Base-by-base conservation (phyloP, 2,797 vertebrate species). In the Botia almorhae region DNA sequence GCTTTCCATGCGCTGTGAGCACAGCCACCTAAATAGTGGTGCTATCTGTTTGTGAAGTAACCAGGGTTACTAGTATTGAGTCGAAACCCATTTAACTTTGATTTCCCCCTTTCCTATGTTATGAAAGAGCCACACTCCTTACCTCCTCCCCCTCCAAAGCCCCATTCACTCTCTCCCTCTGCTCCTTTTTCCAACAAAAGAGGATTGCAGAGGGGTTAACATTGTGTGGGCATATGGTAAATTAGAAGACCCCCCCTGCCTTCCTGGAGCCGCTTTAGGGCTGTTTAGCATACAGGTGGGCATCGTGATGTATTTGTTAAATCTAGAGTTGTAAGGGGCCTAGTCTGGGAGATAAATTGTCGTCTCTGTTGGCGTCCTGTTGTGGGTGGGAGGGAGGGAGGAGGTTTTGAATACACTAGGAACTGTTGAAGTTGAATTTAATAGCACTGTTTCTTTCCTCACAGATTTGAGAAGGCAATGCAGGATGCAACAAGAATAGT, bases 211-310 rank as follows among this genome's bases (percentile, higher is more conserved):
- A 83, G 89, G 82, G 87, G 83, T 84, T 87, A 82, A 87, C 83
- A 78, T 87, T 83, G 23, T 85, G 86, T 86, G 86, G 92, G 82
- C 95, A 94, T 94, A 93, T 94, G 93, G 91, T 86, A 76, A 89
- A 87, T 90, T 89, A 88, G 82, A 82, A 76, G 88, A 87, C 56
- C 81, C 46, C 68, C 53, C 29, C 58, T 0, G 70, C 65, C 48
- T 2, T n/a, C 23, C 75, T 0, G 1, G 39, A 17, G 48, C 14
- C 16, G 43, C 58, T 69, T 60, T 33, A 17, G 33, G 75, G 69
- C 56, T 26, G 58, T 93, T 98, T 96, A 93, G 93, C 96, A 96
- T 96, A 95, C 95, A 96, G 96, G 95, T 96, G 95, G 94, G 84
- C 88, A 83, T 85, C n/a, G 53, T 68, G 77, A 71, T 80, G 81